Percentiles rank a stretch among this genome's conserved stretches.
These are phyloP conservation scores for Lonchura striata DNA, from an alignment of 2,113 vertebrate species.

Conservation along the genomic window DNA sequence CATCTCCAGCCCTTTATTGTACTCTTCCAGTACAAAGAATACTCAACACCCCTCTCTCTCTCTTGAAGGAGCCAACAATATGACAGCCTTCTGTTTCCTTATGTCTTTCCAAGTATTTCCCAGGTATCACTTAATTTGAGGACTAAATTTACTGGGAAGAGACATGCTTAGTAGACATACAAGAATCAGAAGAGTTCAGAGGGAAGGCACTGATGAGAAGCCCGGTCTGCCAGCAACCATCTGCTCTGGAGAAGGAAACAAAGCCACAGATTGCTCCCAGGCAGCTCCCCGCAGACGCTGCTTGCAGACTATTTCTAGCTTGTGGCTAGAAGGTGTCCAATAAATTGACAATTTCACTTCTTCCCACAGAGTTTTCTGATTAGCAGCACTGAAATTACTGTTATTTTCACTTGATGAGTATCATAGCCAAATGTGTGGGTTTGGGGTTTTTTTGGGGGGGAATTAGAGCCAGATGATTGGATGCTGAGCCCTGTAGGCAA, in stretches of 20 bases:
- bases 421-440: background rate
- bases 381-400: slow-evolving; percentile 27
- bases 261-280: slow-evolving; percentile 56
- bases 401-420: slow-evolving; percentile 36
- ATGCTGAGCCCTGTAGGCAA: background rate
- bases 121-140: slow-evolving; percentile 53
- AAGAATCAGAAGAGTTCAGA: slow-evolving; percentile 3
- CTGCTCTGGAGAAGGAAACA: slow-evolving; percentile 38
- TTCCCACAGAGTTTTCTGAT: slow-evolving; percentile 52
- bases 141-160: slow-evolving; percentile 25
- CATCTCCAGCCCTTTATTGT: background rate
- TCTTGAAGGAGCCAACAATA: background rate
- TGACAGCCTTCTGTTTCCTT: slow-evolving; percentile 38
- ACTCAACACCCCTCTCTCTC: background rate
- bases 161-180: background rate
- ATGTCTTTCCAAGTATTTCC: slow-evolving; percentile 50
- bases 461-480: background rate
- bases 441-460: background rate
- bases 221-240: slow-evolving; percentile 47
- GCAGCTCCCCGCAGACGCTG: slow-evolving; percentile 51
- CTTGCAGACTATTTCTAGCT: slow-evolving; percentile 24
- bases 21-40: background rate
- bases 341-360: slow-evolving; percentile 48
- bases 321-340: slow-evolving; percentile 47
- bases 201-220: slow-evolving; percentile 14